Evolutionary conservation across 2,888 invertebrate species (phyloP).

Genomic region (Temnothorax ravouxi): DNA sequence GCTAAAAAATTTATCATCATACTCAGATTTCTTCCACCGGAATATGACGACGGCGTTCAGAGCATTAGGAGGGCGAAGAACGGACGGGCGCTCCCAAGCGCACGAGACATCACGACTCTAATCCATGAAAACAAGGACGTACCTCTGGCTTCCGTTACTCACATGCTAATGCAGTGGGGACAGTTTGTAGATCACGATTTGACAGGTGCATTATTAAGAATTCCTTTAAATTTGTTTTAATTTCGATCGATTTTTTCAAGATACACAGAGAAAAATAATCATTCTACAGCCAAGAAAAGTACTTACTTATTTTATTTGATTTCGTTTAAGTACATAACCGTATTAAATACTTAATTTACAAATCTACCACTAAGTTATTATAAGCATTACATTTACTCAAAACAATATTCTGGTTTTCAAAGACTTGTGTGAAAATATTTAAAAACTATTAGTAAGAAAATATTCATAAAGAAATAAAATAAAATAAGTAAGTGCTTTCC

Average conservation of each 20-base stretch:
- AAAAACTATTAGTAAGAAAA: too few species aligned
- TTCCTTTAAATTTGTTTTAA: background rate
- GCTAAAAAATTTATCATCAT: background rate
- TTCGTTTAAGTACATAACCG: too few species aligned
- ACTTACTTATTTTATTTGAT: too few species aligned
- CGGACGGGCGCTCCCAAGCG: constrained; percentile 90
- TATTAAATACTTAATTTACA: too few species aligned
- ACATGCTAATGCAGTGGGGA: constrained; percentile 96
- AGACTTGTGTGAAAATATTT: too few species aligned
- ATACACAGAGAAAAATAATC: background rate
- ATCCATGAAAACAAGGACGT: constrained; percentile 90
- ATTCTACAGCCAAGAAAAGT: too few species aligned
- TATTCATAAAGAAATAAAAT: too few species aligned
- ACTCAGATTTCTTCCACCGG: constrained; percentile 91
- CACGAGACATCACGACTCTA: constrained; percentile 91
- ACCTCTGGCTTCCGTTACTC: constrained; percentile 90
- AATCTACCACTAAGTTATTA: too few species aligned
- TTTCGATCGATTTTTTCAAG: background rate
- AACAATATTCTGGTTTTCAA: too few species aligned
- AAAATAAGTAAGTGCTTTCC: too few species aligned
- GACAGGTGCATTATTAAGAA: constrained; percentile 86
- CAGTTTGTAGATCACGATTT: constrained; percentile 96
- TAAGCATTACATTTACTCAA: too few species aligned
- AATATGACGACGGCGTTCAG: constrained; percentile 92
- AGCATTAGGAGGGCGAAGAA: constrained; percentile 88